A percentile compares a stretch with the other conserved stretches of the same genome.
Conservation (phyloP, 35 echinoderm and acorn worm species). For the Ophioderma brevispina region DNA sequence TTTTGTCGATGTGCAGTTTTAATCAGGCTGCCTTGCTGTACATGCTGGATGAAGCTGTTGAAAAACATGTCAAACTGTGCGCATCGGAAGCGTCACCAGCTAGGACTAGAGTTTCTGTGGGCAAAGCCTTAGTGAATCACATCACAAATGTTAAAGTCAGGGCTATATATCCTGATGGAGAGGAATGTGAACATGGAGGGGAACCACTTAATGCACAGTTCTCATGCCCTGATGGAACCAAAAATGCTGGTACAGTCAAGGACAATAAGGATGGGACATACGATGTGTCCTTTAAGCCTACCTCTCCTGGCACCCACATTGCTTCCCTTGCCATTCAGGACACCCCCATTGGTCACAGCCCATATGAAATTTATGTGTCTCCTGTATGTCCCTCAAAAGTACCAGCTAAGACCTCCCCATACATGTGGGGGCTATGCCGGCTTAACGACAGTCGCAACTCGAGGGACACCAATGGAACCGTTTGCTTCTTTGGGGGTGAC, state of each 20-base stretch:
- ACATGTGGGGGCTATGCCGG: not conserved
- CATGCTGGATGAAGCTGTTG: not conserved
- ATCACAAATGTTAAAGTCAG: not conserved
- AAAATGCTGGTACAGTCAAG: not conserved
- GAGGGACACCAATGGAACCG: not conserved
- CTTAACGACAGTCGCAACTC: not conserved
- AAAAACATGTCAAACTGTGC: not conserved
- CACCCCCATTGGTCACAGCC: not conserved
- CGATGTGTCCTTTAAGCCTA: not conserved
- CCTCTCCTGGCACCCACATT: not conserved
- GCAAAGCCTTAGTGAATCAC: not conserved
- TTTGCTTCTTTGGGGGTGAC: not conserved
- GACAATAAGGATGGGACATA: not conserved
- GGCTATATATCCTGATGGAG: not conserved
- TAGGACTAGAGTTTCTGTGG: not conserved
- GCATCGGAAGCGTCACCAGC: not conserved
- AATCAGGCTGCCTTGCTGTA: not conserved
- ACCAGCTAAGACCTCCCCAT: not conserved
- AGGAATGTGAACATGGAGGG: not conserved
- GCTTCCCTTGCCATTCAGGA: not conserved
- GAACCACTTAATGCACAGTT: not conserved
- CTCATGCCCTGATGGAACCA: not conserved
- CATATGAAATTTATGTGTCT: not conserved
- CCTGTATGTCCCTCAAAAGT: not conserved
- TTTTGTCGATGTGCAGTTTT: not conserved